Base-by-base conservation (phyloP, 1,140 invertebrate species). In the Hyles vespertilio region DNA sequence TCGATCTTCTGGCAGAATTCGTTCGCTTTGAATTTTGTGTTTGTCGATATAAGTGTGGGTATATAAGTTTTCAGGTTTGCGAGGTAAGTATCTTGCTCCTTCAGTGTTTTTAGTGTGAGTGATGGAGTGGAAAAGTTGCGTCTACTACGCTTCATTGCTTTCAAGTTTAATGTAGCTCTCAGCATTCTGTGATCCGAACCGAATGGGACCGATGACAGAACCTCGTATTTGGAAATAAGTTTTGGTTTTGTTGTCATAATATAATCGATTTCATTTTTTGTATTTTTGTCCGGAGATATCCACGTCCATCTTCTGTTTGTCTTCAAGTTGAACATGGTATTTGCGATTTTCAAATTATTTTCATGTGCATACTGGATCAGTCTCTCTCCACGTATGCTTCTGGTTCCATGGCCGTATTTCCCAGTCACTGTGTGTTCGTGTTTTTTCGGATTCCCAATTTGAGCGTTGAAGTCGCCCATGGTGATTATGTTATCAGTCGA, bases 261-360 rank as follows among this genome's bases (percentile, higher is more conserved):
- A n/a, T n/a, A n/a, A n/a, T n/a, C n/a, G n/a, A n/a, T n/a, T n/a
- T n/a, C n/a, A n/a, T n/a, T 77, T 69, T 48, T 72, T 49, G 58
- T 72, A n/a, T 69, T 72, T 66, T 59, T 65, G 8, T 74, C 65
- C 22, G 72, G 68, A 40, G 69, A 78, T 4, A 67, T 75, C 70
- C 70, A 75, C 36, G 72, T 74, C 72, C 70, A 78, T 45, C 70
- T 11, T 5, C 68, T 67, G 10, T 71, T 67, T 11, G 48, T 43
- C 59, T 78, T 75, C 52, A 64, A 22, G 5, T 74, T 72, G 47
- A 77, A 74, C 72, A 77, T 77, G 40, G 67, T 72, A 8, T 72
- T 72, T 22, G 60, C 55, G 12, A 70, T 68, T 69, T 72, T 75
- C 32, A 75, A 44, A 6, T 70, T 70, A 34, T 72, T 59, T 50